Percentiles rank a stretch among this genome's conserved stretches.
Evolutionary conservation across 2,797 vertebrate species (phyloP).

Genomic region (Sebastes iracundus): DNA sequence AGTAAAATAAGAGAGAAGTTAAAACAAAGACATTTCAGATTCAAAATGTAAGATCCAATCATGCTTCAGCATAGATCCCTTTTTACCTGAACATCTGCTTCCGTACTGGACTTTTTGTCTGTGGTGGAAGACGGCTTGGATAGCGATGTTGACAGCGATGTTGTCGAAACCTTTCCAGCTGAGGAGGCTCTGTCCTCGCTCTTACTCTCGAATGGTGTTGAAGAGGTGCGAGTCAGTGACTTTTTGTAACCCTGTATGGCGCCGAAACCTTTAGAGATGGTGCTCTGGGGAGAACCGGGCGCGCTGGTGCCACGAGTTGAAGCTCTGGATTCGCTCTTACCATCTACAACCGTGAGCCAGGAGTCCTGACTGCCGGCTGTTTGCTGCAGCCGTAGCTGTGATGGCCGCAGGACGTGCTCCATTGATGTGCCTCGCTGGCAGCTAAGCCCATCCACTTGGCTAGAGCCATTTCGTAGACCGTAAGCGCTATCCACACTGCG

Average conservation of each 20-base stretch:
- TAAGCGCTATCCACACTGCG: slow-evolving; percentile 92
- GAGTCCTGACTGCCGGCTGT: slow-evolving; percentile 49
- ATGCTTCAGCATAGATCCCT: background rate
- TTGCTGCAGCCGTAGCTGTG: slow-evolving; percentile 85
- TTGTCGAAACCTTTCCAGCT: slow-evolving; percentile 43
- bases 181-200: slow-evolving; percentile 47
- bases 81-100: slow-evolving; percentile 78
- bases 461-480: slow-evolving; percentile 71
- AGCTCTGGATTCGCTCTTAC: slow-evolving; percentile 59
- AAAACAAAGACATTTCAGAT: background rate
- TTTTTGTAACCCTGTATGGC: slow-evolving; percentile 69
- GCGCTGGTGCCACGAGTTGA: slow-evolving; percentile 62
- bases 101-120: slow-evolving; percentile 57
- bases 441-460: slow-evolving; percentile 79
- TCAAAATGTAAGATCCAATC: background rate
- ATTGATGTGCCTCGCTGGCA: slow-evolving; percentile 84
- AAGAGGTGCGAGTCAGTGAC: slow-evolving; percentile 52
- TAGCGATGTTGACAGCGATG: slow-evolving; percentile 46
- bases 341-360: slow-evolving; percentile 57
- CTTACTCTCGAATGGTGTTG: slow-evolving; percentile 57
- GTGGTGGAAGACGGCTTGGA: slow-evolving; percentile 46
- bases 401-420: slow-evolving; percentile 89
- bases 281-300: slow-evolving; percentile 76
- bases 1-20: background rate
- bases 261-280: slow-evolving; percentile 56